Evolutionary conservation across 2,113 vertebrate species (phyloP).

Genomic region (Epinephelus moara): DNA sequence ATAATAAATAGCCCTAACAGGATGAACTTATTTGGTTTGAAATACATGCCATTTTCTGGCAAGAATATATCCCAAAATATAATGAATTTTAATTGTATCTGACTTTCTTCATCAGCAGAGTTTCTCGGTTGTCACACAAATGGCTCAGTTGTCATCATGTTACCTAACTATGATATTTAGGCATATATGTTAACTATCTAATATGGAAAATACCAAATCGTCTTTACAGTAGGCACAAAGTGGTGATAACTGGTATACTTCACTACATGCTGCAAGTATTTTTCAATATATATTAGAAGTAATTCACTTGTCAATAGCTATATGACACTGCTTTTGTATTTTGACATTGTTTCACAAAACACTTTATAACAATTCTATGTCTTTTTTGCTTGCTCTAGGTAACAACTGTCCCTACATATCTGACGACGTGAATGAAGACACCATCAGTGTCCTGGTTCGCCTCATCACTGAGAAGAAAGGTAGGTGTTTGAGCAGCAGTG

Average conservation of each 20-base stretch:
- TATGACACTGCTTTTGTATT: background rate
- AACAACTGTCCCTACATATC: slow-evolving; percentile 84
- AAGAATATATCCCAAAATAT: background rate
- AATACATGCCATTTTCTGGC: background rate
- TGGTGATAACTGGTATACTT: background rate
- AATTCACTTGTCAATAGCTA: background rate
- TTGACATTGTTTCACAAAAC: too few species aligned
- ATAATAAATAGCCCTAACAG: background rate
- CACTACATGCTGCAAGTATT: background rate
- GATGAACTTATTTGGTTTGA: background rate
- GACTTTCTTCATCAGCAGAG: background rate
- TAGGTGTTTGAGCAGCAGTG: slow-evolving; percentile 64
- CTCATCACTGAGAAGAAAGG: slow-evolving; percentile 98
- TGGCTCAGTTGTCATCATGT: background rate
- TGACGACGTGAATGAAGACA: slow-evolving; percentile 95
- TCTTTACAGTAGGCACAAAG: background rate
- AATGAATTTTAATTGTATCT: background rate
- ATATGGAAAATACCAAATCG: background rate
- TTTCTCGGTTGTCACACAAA: too few species aligned
- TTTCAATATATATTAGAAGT: background rate
- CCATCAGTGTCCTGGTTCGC: slow-evolving; percentile 93
- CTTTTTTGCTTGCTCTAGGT: slow-evolving; percentile 74
- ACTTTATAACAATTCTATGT: background rate
- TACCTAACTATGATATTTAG: background rate
- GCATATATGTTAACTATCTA: background rate